Base-by-base conservation (phyloP, 2,888 invertebrate species). In the Ecliptopera silaceata region DNA sequence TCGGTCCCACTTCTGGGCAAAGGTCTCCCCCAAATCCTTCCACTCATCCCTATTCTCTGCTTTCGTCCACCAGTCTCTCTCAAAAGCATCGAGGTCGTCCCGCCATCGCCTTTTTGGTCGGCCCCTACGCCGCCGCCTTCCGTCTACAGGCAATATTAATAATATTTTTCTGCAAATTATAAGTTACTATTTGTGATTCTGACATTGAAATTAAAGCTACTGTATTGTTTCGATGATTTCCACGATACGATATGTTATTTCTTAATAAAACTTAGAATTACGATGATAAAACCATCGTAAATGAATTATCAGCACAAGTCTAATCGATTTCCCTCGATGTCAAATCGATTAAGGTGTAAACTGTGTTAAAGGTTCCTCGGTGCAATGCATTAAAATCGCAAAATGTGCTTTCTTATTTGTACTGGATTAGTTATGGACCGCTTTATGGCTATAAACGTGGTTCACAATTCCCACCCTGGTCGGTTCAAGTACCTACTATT, bases 311-410 rank as follows among this genome's bases (percentile, higher is more conserved):
- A 79, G 74, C 73, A 80, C 73, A 80, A 75, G 71, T 74, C 69
- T 77, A 89, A 90, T 90, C 85, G 80, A 89, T 89, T 90, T 83
- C 81, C 74, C 78, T 80, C 83, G 82, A 87, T 87, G 81, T 86
- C 82, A 70, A 89, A 90, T 89, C 85, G 88, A 90, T 90, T 90
- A 79, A 80, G 74, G 85, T 88, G 88, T 86, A 83, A 87, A 86
- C 84, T 86, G 84, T 82, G 82, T 77, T 83, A 82, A 82, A 84
- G 50, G 78, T 77, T 74, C 70, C 72, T 71, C 68, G 67, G 74
- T 68, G 69, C 77, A 61, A 72, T 68, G 76, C 75, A 77, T 81
- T 80, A 80, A 82, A 74, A 75, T 72, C 71, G 74, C 72, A 76
- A 59, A 63, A 57, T 63, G 76, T 77, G 74, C 72, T 74, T 75